A percentile compares a stretch with the other conserved stretches of the same genome.
phyloP scores from a whole-genome alignment of 2,113 vertebrate genomes.

The Ellobius talpinus region DNA sequence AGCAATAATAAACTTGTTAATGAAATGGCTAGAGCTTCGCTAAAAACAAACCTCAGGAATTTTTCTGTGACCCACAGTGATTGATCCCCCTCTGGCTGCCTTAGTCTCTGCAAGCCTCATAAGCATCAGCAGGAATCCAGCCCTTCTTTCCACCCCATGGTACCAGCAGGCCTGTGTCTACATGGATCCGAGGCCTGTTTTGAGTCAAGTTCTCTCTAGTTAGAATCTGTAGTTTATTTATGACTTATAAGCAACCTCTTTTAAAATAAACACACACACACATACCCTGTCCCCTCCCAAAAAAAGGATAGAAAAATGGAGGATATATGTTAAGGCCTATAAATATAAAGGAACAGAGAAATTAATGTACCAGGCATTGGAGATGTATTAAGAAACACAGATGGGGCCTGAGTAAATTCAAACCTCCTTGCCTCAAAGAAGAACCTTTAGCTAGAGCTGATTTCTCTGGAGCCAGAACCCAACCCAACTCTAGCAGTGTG shows the following conservation, averaged over 20 bases:
- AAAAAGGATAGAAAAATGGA: not conserved
- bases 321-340: not conserved
- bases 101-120: not conserved
- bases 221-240: not conserved
- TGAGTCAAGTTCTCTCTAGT: not conserved
- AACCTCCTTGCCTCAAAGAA: not conserved
- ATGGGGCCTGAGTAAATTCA: too few species aligned
- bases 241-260: not conserved
- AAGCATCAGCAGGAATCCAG: not conserved
- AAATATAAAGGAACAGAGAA: not conserved
- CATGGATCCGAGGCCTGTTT: not conserved
- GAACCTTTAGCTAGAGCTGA: not conserved
- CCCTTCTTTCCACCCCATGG: not conserved
- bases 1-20: not conserved
- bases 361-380: rapidly evolving
- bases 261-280: not conserved
- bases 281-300: not conserved
- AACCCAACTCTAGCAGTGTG: not conserved
- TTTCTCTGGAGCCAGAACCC: not conserved
- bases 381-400: rapidly evolving
- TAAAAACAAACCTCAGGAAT: not conserved
- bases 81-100: not conserved
- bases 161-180: not conserved
- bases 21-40: not conserved
- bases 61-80: not conserved